Evolutionary conservation across 2,888 invertebrate species (phyloP).

Genomic region (Tenthredo mesomela): DNA sequence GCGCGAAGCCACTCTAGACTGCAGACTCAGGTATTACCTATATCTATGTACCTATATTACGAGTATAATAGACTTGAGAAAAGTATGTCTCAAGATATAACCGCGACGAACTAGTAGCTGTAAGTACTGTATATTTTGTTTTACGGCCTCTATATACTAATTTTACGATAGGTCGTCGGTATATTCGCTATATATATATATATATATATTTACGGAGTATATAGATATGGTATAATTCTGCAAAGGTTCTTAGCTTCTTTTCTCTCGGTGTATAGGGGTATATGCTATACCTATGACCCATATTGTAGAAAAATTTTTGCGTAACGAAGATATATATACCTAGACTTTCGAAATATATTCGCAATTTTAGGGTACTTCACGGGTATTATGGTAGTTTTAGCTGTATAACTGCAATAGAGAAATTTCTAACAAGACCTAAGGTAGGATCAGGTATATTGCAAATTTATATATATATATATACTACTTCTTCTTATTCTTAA

Average conservation of each 20-base stretch:
- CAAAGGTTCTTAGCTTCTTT: neutral
- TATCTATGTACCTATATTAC: no score
- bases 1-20: neutral
- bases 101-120: slow-evolving; percentile 1
- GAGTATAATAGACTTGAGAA: neutral
- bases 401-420: neutral
- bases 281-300: neutral
- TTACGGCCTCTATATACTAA: neutral
- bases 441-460: neutral
- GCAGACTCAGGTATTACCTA: neutral
- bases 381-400: neutral
- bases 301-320: slow-evolving; percentile 13
- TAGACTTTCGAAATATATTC: slow-evolving; percentile 22
- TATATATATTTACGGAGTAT: no score
- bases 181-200: neutral
- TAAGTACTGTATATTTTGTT: slow-evolving; percentile 1
- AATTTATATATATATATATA: neutral
- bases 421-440: neutral
- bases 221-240: no score
- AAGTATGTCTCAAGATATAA: neutral
- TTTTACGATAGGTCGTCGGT: neutral
- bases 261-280: neutral
- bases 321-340: neutral
- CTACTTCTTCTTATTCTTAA: neutral
- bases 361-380: slow-evolving; percentile 9